These are phyloP conservation scores for Drosophila murphyi DNA, from an alignment of 1,140 invertebrate species.

Conservation along the genomic window DNA sequence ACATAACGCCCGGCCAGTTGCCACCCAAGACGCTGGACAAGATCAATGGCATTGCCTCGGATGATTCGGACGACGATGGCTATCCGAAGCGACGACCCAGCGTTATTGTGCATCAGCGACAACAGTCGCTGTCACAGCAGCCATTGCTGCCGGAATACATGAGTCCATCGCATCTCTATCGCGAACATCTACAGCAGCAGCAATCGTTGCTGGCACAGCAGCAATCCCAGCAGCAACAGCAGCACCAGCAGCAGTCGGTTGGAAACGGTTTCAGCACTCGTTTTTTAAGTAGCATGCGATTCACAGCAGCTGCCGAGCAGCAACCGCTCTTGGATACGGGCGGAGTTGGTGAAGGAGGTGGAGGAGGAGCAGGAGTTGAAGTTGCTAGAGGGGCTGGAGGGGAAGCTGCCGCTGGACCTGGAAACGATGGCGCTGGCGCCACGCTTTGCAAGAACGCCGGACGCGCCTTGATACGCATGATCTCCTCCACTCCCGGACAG, in stretches of 20 bases:
- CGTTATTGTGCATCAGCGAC: conserved; percentile 76
- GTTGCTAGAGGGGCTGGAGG: conserved; percentile 7
- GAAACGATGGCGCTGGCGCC: conserved; percentile 55
- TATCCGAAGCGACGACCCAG: conserved; percentile 76
- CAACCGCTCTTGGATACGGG: conserved; percentile 63
- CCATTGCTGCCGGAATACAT: conserved; percentile 69
- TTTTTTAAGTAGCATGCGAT: conserved; percentile 48
- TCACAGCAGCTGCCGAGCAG: conserved; percentile 50
- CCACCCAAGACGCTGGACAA: conserved; percentile 79
- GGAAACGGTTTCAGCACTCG: conserved; percentile 72
- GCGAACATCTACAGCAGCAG: conserved; percentile 50
- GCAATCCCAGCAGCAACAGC: conserved; percentile 13
- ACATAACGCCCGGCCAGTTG: conserved; percentile 79
- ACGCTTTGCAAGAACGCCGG: conserved; percentile 71
- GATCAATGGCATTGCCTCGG: conserved; percentile 75
- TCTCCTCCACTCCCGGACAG: conserved; percentile 59
- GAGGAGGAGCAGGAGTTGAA: conserved; percentile 5
- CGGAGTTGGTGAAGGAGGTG: conserved; percentile 37
- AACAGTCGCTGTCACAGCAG: conserved; percentile 71
- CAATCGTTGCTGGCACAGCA: conserved; percentile 28
- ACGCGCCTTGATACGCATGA: conserved; percentile 78
- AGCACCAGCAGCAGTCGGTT: conserved; percentile 19
- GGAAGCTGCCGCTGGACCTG: conserved; percentile 37
- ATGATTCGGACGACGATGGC: conserved; percentile 77
- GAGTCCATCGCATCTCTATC: conserved; percentile 57